Evolutionary conservation across 2,888 invertebrate species (phyloP), one percentile per base, ranked within the genome.

Genomic region (Biston stratarius): DNA sequence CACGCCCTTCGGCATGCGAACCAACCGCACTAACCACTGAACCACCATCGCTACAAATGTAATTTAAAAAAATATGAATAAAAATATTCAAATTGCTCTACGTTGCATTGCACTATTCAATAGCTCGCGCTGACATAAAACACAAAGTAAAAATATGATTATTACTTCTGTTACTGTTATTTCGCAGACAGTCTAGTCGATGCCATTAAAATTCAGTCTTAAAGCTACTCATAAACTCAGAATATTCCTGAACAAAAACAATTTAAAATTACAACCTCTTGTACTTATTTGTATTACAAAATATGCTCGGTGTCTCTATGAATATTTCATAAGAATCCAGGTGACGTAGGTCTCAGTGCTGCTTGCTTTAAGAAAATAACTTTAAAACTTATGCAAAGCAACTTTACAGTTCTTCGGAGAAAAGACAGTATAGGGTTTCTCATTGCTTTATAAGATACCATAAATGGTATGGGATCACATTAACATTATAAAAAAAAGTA

Each of bases 281-380:
- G 73, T 77, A 79, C 79, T 77, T 81, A 83, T 83, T 84, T 84
- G 80, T 82, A 77, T 77, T 70, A 79, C 78, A 82, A 79, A 81
- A 78, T 83, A 81, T 78, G 79, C 77, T 61, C 74, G 75, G 78
- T 80, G 78, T 85, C 80, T 73, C 74, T 63, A 75, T 86, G 80
- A 84, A 85, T 86, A 75, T 83, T 86, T 81, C 80, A 86, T 83
- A 77, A 81, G 74, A 48, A 61, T 49, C 61, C 70, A 78, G 74
- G 73, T 76, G 74, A 77, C 79, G 79, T 79, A 80, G 82, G 75
- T 80, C 70, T 79, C 76, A 80, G 80, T 38, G 49, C 33, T 49
- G 59, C 24, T 48, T 33, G 48, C 45, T 52, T 62, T 60, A 51
- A 56, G 56, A 63, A 83, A 83, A 82, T 80, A 78, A 76, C 76